Conservation (phyloP, 2,113 vertebrate genomes). For the Serinus canaria region DNA sequence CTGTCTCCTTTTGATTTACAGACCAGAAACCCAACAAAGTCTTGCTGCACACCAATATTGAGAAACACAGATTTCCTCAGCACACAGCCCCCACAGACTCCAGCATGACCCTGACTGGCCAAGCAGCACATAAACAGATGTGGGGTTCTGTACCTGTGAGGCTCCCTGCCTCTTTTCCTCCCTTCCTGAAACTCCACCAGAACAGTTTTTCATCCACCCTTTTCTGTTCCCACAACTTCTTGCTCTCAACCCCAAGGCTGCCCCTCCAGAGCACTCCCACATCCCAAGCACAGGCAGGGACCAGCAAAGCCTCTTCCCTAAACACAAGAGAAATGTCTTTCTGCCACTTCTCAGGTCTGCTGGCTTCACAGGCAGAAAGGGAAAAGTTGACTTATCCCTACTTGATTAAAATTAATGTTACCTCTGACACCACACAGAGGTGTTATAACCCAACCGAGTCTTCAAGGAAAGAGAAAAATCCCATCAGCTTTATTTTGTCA, state of each 20-base stretch:
- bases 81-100: fast-evolving
- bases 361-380: background rate
- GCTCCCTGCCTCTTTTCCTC: background rate
- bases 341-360: background rate
- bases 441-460: background rate
- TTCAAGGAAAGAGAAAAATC: constrained; percentile 54
- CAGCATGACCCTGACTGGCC: background rate
- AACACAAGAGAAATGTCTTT: background rate
- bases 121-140: background rate
- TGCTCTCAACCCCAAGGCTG: background rate
- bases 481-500: constrained; percentile 54
- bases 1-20: background rate
- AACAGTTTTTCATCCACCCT: background rate
- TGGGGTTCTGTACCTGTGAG: fast-evolving
- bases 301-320: background rate
- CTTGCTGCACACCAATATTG: background rate
- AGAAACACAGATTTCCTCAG: background rate
- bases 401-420: constrained; percentile 54
- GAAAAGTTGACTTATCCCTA: constrained; percentile 14
- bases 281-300: fast-evolving
- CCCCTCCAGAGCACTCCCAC: background rate
- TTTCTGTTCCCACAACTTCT: background rate
- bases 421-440: constrained; percentile 8
- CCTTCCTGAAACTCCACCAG: background rate
- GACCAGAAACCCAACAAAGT: background rate